These are phyloP conservation scores for Actinostola sp. DNA, from an alignment of 92 coral and sea anemone genomes.

Conservation along the genomic window DNA sequence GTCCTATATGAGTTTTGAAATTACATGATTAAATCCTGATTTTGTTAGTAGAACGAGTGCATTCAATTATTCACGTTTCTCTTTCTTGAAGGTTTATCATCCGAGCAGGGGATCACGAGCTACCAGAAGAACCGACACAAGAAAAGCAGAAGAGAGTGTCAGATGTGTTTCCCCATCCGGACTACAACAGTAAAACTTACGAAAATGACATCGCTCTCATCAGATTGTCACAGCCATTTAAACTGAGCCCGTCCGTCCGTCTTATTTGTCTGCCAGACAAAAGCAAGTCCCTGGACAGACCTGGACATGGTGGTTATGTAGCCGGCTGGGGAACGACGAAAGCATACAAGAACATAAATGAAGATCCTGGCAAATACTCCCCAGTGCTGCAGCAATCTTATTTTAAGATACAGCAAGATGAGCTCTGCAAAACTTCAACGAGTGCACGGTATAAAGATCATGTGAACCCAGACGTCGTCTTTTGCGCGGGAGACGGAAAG, in stretches of 20 bases:
- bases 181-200: background rate
- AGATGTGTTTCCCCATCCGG: conserved; percentile 13
- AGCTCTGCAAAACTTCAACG: conserved; percentile 44
- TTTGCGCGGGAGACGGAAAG: conserved; percentile 78
- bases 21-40: too few species aligned
- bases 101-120: too few species aligned
- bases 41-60: too few species aligned
- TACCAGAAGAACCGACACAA: conserved; percentile 15
- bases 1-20: too few species aligned
- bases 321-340: conserved; percentile 16
- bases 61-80: too few species aligned
- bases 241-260: conserved; percentile 25
- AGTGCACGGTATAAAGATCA: too few species aligned
- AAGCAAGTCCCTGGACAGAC: conserved; percentile 6
- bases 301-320: conserved; percentile 24
- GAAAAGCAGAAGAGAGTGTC: conserved; percentile 6
- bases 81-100: background rate
- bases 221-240: conserved; percentile 23
- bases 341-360: conserved; percentile 38
- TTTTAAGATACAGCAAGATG: conserved; percentile 37
- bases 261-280: conserved; percentile 52
- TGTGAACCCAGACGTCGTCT: conserved; percentile 35
- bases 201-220: conserved; percentile 59
- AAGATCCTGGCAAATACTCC: background rate
- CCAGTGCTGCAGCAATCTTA: conserved; percentile 51